A percentile compares a stretch with the other conserved stretches of the same genome.
Conservation (phyloP, 2,113 vertebrate species). For the Proteles cristata region DNA sequence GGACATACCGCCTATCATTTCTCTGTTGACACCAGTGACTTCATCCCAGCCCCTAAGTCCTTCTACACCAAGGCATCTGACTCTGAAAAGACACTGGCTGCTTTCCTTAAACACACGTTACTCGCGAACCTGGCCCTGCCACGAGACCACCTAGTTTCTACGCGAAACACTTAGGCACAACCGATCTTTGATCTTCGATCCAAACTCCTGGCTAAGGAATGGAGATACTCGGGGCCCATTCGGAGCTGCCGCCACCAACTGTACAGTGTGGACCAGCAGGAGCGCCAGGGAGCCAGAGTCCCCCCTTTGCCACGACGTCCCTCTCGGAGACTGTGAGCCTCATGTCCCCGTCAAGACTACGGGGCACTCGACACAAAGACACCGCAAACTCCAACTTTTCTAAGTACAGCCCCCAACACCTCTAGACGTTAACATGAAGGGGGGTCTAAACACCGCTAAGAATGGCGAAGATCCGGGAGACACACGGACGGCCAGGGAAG, state of each 20-base stretch:
- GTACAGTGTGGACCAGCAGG: neutral
- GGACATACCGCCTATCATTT: neutral
- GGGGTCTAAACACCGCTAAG: neutral
- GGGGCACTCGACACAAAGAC: neutral
- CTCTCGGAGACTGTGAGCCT: fast-evolving
- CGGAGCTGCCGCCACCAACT: neutral
- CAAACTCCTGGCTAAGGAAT: neutral
- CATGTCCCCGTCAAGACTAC: neutral
- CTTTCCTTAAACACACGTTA: neutral
- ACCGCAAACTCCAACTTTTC: neutral
- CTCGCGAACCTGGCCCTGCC: neutral
- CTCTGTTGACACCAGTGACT: neutral
- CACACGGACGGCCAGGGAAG: neutral
- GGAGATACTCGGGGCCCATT: neutral
- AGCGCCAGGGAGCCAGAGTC: neutral
- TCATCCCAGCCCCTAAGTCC: neutral
- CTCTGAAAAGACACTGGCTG: neutral
- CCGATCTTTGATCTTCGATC: neutral
- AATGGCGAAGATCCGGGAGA: neutral
- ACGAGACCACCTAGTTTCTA: neutral
- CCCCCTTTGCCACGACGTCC: neutral
- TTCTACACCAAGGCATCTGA: neutral
- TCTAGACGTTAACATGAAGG: too few relatives aligned
- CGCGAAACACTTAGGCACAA: neutral
- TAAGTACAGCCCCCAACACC: too few relatives aligned